Evolutionary conservation across 2,888 invertebrate species (phyloP).

Genomic region (Sinopyrophorus schimmeli): DNA sequence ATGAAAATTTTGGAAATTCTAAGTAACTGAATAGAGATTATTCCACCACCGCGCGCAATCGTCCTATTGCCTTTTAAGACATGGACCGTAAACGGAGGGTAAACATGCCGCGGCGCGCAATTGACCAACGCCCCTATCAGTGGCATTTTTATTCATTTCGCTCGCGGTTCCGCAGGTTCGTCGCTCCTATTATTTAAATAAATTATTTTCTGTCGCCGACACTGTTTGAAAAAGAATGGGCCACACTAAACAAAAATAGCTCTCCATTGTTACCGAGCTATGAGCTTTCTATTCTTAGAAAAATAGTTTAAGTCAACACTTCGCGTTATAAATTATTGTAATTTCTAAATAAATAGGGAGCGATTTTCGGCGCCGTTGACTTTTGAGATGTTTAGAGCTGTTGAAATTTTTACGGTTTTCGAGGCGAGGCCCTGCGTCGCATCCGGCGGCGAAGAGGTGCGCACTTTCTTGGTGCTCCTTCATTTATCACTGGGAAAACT

Average conservation of each 20-base stretch:
- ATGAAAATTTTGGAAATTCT: too few species aligned
- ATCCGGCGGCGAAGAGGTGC: background rate
- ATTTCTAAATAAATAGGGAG: conserved; percentile 17
- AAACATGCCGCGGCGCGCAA: too few species aligned
- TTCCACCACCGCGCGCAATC: too few species aligned
- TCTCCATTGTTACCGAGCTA: conserved; percentile 25
- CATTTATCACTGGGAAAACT: conserved; percentile 12
- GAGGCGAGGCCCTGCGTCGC: background rate
- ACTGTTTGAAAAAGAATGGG: conserved; percentile 23
- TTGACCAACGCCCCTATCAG: too few species aligned
- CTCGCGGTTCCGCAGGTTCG: too few species aligned
- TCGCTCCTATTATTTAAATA: conserved; percentile 23
- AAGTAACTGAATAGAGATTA: too few species aligned
- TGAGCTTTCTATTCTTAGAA: conserved; percentile 22
- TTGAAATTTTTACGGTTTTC: background rate
- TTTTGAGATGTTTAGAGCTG: too few species aligned
- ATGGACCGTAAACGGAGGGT: too few species aligned
- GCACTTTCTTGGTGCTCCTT: conserved; percentile 5
- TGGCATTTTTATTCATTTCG: too few species aligned
- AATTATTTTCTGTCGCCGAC: conserved; percentile 20
- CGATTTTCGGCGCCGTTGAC: too few species aligned
- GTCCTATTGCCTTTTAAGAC: too few species aligned
- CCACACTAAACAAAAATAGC: conserved; percentile 26
- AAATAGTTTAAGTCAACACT: conserved; percentile 27
- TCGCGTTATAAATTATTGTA: conserved; percentile 24